Conservation (phyloP, 1,140 invertebrate species). For the Drosophila ananassae region DNA sequence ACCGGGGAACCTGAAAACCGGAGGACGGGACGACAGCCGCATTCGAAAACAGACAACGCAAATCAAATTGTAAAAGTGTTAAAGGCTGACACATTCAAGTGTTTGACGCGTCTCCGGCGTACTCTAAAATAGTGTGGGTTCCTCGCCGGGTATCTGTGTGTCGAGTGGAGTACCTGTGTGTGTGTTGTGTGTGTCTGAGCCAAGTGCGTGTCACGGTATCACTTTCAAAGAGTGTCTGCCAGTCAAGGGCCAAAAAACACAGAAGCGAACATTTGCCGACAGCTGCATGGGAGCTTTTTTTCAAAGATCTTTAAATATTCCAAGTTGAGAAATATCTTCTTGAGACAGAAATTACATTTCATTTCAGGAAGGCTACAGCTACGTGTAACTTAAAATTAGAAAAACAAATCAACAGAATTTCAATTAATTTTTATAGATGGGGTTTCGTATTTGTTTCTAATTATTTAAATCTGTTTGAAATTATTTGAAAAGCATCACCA, state of each 20-base stretch:
- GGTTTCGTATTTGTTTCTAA: too few relatives aligned
- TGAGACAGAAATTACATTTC: neutral
- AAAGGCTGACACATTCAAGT: slow-evolving; percentile 61
- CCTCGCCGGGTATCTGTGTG: slow-evolving; percentile 1
- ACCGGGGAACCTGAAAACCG: neutral
- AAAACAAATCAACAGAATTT: too few relatives aligned
- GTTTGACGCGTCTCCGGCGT: slow-evolving; percentile 37
- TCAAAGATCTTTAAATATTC: slow-evolving; percentile 22
- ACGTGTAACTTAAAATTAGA: neutral
- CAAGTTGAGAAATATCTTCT: slow-evolving; percentile 12
- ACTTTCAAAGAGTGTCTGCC: slow-evolving; percentile 56
- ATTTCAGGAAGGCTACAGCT: neutral
- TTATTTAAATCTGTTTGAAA: slow-evolving; percentile 14
- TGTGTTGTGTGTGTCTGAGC: slow-evolving; percentile 1
- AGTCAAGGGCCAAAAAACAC: slow-evolving; percentile 42
- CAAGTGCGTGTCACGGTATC: slow-evolving; percentile 34
- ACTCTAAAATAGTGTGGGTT: neutral
- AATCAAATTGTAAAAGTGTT: slow-evolving; percentile 64
- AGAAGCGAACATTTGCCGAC: slow-evolving; percentile 41
- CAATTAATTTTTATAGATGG: too few relatives aligned
- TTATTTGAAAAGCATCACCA: slow-evolving; percentile 6
- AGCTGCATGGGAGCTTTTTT: slow-evolving; percentile 44
- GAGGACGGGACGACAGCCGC: slow-evolving; percentile 38
- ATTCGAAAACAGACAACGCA: slow-evolving; percentile 45
- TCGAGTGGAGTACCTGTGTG: slow-evolving; percentile 3